These are phyloP conservation scores for Diaprepes abbreviatus DNA, from an alignment of 2,888 invertebrate genomes.

Conservation along the genomic window DNA sequence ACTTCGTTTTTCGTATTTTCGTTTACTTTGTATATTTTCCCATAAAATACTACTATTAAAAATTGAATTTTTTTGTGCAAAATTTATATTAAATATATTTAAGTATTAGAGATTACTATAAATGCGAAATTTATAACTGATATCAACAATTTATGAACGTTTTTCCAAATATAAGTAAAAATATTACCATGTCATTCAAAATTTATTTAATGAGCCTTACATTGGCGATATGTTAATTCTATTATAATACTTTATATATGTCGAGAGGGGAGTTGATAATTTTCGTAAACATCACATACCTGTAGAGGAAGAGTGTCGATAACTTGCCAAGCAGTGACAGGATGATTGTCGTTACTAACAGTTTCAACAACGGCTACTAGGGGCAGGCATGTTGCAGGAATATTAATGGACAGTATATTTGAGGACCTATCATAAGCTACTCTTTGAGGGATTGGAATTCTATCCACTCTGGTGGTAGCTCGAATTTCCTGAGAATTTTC, in stretches of 20 bases:
- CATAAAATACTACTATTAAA: too few species aligned
- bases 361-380: conserved; percentile 84
- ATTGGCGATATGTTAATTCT: too few species aligned
- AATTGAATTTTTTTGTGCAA: too few species aligned
- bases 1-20: too few species aligned
- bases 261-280: background rate
- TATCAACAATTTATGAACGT: too few species aligned
- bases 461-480: conserved; percentile 86
- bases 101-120: too few species aligned
- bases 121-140: too few species aligned
- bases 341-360: conserved; percentile 73
- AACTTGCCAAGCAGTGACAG: conserved; percentile 76
- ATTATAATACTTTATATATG: background rate
- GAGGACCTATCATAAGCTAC: conserved; percentile 88
- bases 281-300: conserved; percentile 25
- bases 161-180: too few species aligned
- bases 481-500: conserved; percentile 88
- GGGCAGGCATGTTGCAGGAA: conserved; percentile 83
- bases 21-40: too few species aligned
- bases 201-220: too few species aligned
- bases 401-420: conserved; percentile 82
- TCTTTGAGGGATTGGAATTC: conserved; percentile 84
- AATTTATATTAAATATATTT: too few species aligned
- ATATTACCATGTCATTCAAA: too few species aligned
- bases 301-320: conserved; percentile 81